phyloP scores from a whole-genome alignment of 2,113 vertebrate species.

The Myotis lucifugus region DNA sequence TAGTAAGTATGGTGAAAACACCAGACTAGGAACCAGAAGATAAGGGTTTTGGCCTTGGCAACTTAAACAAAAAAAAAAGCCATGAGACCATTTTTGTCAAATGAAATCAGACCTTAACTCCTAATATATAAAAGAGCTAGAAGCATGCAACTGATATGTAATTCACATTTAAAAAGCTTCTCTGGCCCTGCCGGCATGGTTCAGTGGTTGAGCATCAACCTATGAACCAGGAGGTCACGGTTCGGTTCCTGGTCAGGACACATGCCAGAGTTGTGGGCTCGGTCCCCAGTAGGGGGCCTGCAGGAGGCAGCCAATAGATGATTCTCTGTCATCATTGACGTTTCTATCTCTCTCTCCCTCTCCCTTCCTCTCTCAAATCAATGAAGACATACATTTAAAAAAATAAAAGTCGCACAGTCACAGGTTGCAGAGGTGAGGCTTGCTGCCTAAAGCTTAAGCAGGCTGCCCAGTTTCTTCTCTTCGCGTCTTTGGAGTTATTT shows the following conservation, averaged over 20 bases:
- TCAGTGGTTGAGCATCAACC: too few relatives aligned
- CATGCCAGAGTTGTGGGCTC: too few relatives aligned
- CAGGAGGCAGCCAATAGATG: too few relatives aligned
- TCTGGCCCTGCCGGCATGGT: too few relatives aligned
- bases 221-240: too few relatives aligned
- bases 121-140: background rate
- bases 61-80: background rate
- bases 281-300: too few relatives aligned
- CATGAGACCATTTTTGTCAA: constrained; percentile 35
- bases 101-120: constrained; percentile 2
- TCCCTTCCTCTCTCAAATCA: too few relatives aligned
- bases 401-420: background rate
- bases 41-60: background rate
- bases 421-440: background rate
- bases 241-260: too few relatives aligned
- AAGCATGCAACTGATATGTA: background rate
- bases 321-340: too few relatives aligned
- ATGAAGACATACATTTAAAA: too few relatives aligned
- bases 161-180: background rate
- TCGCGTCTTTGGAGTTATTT: background rate
- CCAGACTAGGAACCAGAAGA: constrained; percentile 26
- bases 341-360: too few relatives aligned
- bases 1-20: constrained; percentile 24
- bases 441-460: background rate
- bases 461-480: background rate